These are phyloP conservation scores for Lepidurus apus DNA, from an alignment of 1,140 invertebrate species.

Conservation along the genomic window DNA sequence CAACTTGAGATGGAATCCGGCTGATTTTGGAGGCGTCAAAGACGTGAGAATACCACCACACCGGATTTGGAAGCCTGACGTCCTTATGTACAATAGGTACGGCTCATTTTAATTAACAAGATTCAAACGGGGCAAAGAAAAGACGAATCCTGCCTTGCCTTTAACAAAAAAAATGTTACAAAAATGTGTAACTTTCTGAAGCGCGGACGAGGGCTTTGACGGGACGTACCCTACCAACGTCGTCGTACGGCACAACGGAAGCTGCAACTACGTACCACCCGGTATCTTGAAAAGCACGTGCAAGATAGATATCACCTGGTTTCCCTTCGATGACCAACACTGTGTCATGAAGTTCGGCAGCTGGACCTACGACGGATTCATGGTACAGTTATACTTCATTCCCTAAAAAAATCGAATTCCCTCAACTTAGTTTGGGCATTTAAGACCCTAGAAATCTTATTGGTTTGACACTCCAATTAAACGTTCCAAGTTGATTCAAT, in stretches of 20 bases:
- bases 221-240: conserved; percentile 96
- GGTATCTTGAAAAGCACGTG: conserved; percentile 98
- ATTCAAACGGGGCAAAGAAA: too few relatives aligned
- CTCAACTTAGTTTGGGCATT: too few relatives aligned
- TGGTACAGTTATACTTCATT: conserved; percentile 54
- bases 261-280: conserved; percentile 92
- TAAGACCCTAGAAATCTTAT: too few relatives aligned
- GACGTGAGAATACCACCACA: conserved; percentile 89
- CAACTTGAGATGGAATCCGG: conserved; percentile 91
- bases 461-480: too few relatives aligned
- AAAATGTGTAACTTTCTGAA: conserved; percentile 46
- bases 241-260: conserved; percentile 90
- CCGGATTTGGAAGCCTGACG: conserved; percentile 95
- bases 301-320: conserved; percentile 98
- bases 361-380: conserved; percentile 89
- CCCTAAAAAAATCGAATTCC: too few relatives aligned
- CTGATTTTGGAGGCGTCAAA: conserved; percentile 87
- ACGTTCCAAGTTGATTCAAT: too few relatives aligned
- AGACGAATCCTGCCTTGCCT: too few relatives aligned
- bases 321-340: conserved; percentile 96
- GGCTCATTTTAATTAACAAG: conserved; percentile 35
- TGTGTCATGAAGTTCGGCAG: conserved; percentile 95
- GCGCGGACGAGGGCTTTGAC: conserved; percentile 97
- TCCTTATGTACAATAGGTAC: conserved; percentile 98
- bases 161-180: not conserved